Evolutionary conservation across 2,888 invertebrate species (phyloP).

Genomic region (Caprella mutica): DNA sequence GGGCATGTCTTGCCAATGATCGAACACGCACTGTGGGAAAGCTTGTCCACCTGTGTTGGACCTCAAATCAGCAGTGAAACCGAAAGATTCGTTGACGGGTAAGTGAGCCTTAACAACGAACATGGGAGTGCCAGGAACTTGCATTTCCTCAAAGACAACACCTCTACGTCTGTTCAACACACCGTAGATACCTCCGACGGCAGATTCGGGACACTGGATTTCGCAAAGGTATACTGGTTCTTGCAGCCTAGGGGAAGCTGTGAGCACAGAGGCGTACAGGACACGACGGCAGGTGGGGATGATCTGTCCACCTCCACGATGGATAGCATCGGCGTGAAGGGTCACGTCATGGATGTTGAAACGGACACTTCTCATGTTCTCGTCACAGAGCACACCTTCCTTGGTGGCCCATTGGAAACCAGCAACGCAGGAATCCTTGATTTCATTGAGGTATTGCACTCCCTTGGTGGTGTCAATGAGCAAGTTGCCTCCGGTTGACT

Average conservation of each 20-base stretch:
- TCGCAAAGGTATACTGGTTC: conserved; percentile 99
- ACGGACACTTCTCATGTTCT: conserved; percentile 86
- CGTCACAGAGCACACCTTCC: conserved; percentile 96
- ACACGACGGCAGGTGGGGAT: conserved; percentile 97
- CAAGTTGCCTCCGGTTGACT: conserved; percentile 95
- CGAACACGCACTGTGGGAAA: conserved; percentile 99
- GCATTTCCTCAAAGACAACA: conserved; percentile 91
- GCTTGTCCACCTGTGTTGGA: conserved; percentile 96
- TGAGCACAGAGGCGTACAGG: conserved; percentile 88
- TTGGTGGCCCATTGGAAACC: conserved; percentile 99
- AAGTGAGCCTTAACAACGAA: conserved; percentile 96
- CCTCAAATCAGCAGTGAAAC: conserved; percentile 93
- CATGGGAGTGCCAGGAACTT: conserved; percentile 93
- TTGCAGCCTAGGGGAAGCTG: conserved; percentile 86
- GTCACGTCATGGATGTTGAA: conserved; percentile 99
- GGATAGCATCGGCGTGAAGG: conserved; percentile 98
- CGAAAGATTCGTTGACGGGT: conserved; percentile 99
- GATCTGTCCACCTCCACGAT: conserved; percentile 99
- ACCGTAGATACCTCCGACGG: conserved; percentile 95
- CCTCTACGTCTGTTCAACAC: conserved; percentile 94
- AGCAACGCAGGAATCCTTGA: conserved; percentile 97
- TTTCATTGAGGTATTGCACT: conserved; percentile 99
- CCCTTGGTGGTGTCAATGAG: conserved; percentile 98
- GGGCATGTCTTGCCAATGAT: conserved; percentile 96
- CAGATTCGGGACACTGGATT: conserved; percentile 92